Evolutionary conservation across 2,888 invertebrate genomes (phyloP).

Genomic region (Kuschelorhynchus macadamiae): DNA sequence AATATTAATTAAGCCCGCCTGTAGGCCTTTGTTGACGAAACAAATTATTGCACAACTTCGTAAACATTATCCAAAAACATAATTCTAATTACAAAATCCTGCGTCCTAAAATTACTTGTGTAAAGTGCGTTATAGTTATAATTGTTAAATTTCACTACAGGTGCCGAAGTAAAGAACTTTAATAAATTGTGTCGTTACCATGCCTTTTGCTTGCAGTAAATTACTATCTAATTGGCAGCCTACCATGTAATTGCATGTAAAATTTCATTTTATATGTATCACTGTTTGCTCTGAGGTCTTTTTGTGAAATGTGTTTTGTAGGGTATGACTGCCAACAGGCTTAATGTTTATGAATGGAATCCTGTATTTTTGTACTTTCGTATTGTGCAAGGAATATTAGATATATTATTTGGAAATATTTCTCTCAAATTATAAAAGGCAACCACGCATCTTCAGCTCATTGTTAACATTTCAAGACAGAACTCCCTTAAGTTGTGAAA

Average conservation of each 20-base stretch:
- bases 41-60: conserved; percentile 10
- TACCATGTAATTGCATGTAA: conserved; percentile 44
- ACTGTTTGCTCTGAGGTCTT: conserved; percentile 15
- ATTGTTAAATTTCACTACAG: conserved; percentile 36
- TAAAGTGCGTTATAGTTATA: conserved; percentile 24
- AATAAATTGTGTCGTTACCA: conserved; percentile 36
- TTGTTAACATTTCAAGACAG: too few relatives aligned
- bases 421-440: too few relatives aligned
- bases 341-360: conserved; percentile 14
- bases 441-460: too few relatives aligned
- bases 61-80: neutral
- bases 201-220: conserved; percentile 44
- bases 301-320: neutral
- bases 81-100: conserved; percentile 16
- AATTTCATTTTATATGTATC: conserved; percentile 44
- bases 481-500: too few relatives aligned
- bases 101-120: conserved; percentile 7
- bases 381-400: too few relatives aligned
- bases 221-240: conserved; percentile 45
- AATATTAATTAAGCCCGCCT: conserved; percentile 1
- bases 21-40: conserved; percentile 15
- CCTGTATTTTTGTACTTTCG: neutral
- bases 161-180: conserved; percentile 34
- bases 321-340: conserved; percentile 2
- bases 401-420: too few relatives aligned